Evolutionary conservation across 2,113 vertebrate species (phyloP).

Genomic region (Orientallactaga bullata): DNA sequence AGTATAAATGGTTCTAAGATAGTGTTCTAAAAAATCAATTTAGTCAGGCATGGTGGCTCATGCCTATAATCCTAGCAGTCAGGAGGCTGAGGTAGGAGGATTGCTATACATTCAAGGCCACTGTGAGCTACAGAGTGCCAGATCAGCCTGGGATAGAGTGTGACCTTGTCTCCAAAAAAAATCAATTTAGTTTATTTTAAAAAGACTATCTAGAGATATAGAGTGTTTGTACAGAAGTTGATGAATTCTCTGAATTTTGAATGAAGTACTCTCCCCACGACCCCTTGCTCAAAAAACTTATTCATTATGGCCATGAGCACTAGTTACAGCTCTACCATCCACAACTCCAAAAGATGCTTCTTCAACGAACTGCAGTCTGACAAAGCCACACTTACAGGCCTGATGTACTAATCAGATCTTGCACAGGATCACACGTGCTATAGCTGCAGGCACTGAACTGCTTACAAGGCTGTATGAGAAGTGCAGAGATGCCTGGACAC

Average conservation of each 20-base stretch:
- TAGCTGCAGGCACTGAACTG: background rate
- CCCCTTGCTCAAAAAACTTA: background rate
- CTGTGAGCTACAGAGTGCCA: too few relatives aligned
- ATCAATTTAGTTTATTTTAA: background rate
- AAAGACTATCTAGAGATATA: background rate
- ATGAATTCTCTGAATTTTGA: background rate
- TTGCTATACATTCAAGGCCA: too few relatives aligned
- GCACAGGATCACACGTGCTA: background rate
- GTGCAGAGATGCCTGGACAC: background rate
- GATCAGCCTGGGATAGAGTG: background rate
- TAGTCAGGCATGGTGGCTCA: too few relatives aligned
- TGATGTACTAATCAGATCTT: background rate
- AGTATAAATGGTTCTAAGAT: slow-evolving; percentile 2
- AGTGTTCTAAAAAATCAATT: background rate
- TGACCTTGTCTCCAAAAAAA: background rate
- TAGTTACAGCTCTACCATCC: background rate
- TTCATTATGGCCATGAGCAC: background rate
- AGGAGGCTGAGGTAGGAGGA: too few relatives aligned
- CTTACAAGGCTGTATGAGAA: background rate
- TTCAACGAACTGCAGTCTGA: background rate
- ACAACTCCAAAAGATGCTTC: background rate
- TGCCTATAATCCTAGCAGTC: too few relatives aligned
- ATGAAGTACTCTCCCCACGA: background rate
- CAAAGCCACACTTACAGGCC: background rate
- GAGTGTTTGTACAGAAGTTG: background rate